phyloP scores from a whole-genome alignment of 2,888 invertebrate species.

The Drosophila birchii region DNA sequence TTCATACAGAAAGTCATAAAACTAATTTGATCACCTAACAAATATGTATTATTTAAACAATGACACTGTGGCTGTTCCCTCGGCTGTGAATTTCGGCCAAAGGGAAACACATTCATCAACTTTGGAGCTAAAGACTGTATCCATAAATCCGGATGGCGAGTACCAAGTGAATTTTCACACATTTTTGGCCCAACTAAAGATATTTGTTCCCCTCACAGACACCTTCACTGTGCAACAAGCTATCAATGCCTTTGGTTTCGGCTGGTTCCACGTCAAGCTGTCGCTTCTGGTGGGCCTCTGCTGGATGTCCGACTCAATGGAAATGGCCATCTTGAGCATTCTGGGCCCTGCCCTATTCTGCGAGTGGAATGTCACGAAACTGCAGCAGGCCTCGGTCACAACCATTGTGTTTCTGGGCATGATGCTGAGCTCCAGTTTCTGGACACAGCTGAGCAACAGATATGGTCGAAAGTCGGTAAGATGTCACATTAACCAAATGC shows the following conservation, averaged over 20 bases:
- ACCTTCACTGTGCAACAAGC: conserved; percentile 95
- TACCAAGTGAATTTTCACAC: background rate
- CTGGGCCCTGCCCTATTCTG: conserved; percentile 97
- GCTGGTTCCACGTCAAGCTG: conserved; percentile 94
- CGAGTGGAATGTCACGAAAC: conserved; percentile 94
- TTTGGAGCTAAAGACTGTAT: conserved; percentile 44
- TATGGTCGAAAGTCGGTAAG: conserved; percentile 92
- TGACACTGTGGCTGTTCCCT: conserved; percentile 28
- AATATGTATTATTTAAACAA: conserved; percentile 39
- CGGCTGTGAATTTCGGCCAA: conserved; percentile 22
- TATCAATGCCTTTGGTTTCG: conserved; percentile 94
- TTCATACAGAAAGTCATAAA: background rate
- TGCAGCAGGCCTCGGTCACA: conserved; percentile 96
- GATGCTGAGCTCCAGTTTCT: conserved; percentile 98
- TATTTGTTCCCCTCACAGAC: conserved; percentile 86
- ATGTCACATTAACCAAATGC: background rate
- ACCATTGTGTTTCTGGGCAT: conserved; percentile 97
- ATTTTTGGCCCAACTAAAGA: background rate
- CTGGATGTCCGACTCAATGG: conserved; percentile 99
- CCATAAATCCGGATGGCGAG: conserved; percentile 46
- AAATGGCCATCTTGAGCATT: conserved; percentile 98
- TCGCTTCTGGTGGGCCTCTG: conserved; percentile 94
- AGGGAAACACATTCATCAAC: conserved; percentile 39
- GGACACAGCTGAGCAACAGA: conserved; percentile 97
- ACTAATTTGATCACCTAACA: background rate